phyloP scores from a whole-genome alignment of 2,888 invertebrate species.

The Stenoptilia bipunctidactyla region DNA sequence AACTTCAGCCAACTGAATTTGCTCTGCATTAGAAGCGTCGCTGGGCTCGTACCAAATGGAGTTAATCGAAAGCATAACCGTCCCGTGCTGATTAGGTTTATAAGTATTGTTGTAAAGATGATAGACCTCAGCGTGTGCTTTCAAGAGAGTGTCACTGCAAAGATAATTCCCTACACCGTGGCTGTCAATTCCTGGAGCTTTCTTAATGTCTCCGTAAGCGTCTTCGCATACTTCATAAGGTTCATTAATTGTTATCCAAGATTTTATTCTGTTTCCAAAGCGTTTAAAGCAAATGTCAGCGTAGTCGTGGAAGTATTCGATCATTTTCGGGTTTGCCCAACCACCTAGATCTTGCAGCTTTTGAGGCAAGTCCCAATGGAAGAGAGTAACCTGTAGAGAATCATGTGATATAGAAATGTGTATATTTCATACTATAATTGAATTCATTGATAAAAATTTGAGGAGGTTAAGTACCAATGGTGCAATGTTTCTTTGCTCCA shows the following conservation, averaged over 20 bases:
- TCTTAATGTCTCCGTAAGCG: slow-evolving; percentile 63
- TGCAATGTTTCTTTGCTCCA: slow-evolving; percentile 73
- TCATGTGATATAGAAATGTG: no score
- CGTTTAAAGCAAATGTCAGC: slow-evolving; percentile 63
- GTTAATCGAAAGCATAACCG: slow-evolving; percentile 65
- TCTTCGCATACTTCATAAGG: slow-evolving; percentile 68
- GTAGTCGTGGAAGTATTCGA: slow-evolving; percentile 70
- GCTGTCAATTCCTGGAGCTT: slow-evolving; percentile 65
- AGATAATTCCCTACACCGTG: slow-evolving; percentile 74
- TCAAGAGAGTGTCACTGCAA: slow-evolving; percentile 74
- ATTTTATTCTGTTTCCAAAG: slow-evolving; percentile 71
- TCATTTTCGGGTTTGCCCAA: slow-evolving; percentile 65
- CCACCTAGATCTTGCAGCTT: slow-evolving; percentile 68
- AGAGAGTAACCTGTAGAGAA: slow-evolving; percentile 65
- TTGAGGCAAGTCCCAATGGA: slow-evolving; percentile 79
- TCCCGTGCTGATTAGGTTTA: slow-evolving; percentile 64
- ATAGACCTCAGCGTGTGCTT: slow-evolving; percentile 77
- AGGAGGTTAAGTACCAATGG: no score
- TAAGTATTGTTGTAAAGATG: slow-evolving; percentile 74
- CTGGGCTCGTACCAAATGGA: slow-evolving; percentile 67
- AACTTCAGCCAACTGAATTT: slow-evolving; percentile 53
- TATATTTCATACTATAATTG: no score
- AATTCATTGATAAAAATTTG: no score
- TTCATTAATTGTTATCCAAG: slow-evolving; percentile 81
- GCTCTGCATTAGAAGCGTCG: slow-evolving; percentile 46